A percentile compares a stretch with the other conserved stretches of the same genome.
These are phyloP conservation scores for Tapirus indicus DNA, from an alignment of 2,797 vertebrate species.

Conservation along the genomic window DNA sequence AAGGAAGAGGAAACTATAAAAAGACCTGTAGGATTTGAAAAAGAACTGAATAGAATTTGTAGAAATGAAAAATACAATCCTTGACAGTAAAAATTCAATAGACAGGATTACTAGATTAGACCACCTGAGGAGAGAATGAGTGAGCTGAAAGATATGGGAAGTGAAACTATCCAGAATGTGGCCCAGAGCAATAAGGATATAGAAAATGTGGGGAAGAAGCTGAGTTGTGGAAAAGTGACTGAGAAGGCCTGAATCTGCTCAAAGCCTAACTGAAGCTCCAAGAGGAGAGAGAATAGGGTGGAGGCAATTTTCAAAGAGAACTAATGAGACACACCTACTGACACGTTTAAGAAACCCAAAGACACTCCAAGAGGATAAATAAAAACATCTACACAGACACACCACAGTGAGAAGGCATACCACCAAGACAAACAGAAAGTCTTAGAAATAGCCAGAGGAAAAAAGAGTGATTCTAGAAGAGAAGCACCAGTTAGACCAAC, in stretches of 20 bases:
- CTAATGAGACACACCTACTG: neutral
- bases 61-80: slow-evolving; percentile 26
- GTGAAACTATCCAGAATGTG: neutral
- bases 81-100: neutral
- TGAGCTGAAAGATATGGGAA: neutral
- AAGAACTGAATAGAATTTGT: neutral
- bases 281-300: neutral
- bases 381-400: neutral
- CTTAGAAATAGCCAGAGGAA: neutral
- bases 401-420: neutral
- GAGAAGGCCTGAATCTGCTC: neutral
- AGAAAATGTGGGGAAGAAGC: neutral
- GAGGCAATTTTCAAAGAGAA: neutral
- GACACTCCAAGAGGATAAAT: neutral
- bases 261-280: neutral
- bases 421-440: neutral
- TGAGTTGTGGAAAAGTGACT: neutral
- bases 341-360: neutral
- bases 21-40: neutral
- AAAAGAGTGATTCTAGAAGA: neutral
- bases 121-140: neutral
- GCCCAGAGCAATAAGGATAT: neutral
- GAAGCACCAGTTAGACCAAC: neutral
- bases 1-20: slow-evolving; percentile 30
- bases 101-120: neutral